Percentiles rank a stretch among this genome's conserved stretches.
Evolutionary conservation across 1,140 invertebrate genomes (phyloP).

Genomic region (Lamellibrachia luymesi): DNA sequence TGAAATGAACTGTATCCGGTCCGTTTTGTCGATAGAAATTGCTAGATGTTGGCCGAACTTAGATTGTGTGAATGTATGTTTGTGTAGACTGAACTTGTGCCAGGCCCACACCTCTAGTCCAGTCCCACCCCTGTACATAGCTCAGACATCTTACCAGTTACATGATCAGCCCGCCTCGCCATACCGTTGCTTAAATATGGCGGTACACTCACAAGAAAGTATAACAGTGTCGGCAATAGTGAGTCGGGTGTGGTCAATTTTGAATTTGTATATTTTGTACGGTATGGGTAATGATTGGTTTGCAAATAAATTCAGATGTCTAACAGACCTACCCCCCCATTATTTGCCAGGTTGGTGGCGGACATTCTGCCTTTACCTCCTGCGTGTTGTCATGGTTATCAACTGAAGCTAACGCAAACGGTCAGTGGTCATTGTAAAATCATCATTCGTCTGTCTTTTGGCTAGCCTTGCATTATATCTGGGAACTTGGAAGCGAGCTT

Average conservation of each 20-base stretch:
- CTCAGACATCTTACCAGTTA: background rate
- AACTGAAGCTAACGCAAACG: background rate
- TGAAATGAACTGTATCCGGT: background rate
- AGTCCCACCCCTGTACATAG: background rate
- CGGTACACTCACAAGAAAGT: background rate
- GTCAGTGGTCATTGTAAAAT: background rate
- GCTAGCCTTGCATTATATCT: background rate
- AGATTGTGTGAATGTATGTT: background rate
- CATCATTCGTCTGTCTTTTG: background rate
- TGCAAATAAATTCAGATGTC: background rate
- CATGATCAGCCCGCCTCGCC: background rate
- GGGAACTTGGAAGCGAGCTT: background rate
- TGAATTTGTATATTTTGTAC: background rate
- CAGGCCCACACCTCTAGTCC: background rate
- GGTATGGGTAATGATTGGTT: constrained; percentile 4
- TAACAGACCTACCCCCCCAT: background rate
- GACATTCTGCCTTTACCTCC: background rate
- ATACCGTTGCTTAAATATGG: background rate
- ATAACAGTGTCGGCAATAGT: background rate
- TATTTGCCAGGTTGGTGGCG: background rate
- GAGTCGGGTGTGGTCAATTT: background rate
- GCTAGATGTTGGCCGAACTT: background rate
- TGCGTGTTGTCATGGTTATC: background rate
- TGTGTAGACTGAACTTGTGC: background rate
- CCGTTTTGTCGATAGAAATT: background rate